These are phyloP conservation scores for Heliconius charithonia DNA, from an alignment of 2,888 invertebrate genomes.

Conservation along the genomic window DNA sequence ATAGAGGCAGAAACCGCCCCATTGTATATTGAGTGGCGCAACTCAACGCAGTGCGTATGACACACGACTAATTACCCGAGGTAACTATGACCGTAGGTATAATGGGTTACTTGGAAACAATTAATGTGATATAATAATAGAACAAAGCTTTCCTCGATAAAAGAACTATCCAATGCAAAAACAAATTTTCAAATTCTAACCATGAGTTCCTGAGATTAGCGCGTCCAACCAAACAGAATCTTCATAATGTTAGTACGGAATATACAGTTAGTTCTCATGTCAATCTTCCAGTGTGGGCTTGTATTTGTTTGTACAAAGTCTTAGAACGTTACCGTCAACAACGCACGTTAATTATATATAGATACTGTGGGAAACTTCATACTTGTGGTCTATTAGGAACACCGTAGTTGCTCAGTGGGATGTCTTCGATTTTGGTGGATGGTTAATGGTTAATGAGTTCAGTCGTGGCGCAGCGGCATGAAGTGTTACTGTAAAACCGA, in stretches of 20 bases:
- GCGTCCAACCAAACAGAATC: not conserved
- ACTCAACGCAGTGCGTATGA: no score
- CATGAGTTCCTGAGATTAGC: not conserved
- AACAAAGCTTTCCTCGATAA: no score
- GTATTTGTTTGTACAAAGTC: constrained; percentile 51
- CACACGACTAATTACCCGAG: no score
- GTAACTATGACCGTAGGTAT: no score
- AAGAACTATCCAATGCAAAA: not conserved
- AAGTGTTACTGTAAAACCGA: no score
- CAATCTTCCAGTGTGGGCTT: constrained; percentile 32
- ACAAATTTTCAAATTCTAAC: not conserved
- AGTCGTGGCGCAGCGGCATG: no score
- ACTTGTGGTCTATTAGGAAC: not conserved
- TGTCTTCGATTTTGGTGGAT: no score
- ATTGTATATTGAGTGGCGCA: no score
- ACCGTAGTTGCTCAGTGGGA: not conserved
- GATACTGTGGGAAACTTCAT: constrained; percentile 51
- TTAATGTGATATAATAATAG: no score
- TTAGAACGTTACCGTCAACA: constrained; percentile 50
- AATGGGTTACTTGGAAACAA: no score
- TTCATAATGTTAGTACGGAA: not conserved
- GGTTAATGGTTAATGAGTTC: no score
- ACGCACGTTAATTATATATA: constrained; percentile 55
- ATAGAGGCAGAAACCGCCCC: no score
- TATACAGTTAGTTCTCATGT: constrained; percentile 10